Base-by-base conservation (phyloP, 2,113 vertebrate genomes). In the Dasyurus viverrinus region DNA sequence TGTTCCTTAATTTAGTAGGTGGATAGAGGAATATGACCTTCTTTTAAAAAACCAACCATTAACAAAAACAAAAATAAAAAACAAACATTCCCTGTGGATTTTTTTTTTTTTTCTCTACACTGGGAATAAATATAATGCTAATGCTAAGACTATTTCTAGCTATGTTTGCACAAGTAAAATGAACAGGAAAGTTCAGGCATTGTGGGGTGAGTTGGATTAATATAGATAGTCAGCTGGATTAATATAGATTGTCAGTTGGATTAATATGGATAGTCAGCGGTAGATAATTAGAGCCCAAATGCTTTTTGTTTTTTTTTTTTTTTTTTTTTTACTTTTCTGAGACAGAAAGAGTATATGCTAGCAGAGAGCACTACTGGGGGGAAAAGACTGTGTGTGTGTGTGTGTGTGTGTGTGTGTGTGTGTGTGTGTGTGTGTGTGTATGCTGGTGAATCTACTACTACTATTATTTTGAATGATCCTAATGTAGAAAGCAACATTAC, bases 111-210 rank as follows among this genome's bases (percentile, higher is more conserved):
- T 3, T 25, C 22, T n/a, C 2, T 10, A 12, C 2, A 4, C 1
- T 42, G 36, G 22, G 3, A 2, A 1, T 0, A 1, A 6, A 3
- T 84, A 23, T 50, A 46, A 12, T 19, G 23, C 6, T 50, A 46
- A 12, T 19, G 23, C 6, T 1, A 1, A 11, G 0, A 54, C 14
- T n/a, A 3, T 36, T 14, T 0, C 0, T 27, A 53, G 46, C 50
- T 14, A 0, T 5, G 5, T 68, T 52, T 92, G 36, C 52, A 6
- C 30, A 27, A 24, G 12, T 6, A 25, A 22, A 84, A 36, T 53
- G 60, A 36, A 9, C 50, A 91, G 5, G 14, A 6, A 14, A 52
- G 23, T 50, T 54, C 53, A 46, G 55, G 25, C 0, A 11, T 36
- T 14, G 9, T 53, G 46, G 12, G 19, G 36, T 30, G 30, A 48